Evolutionary conservation across 2,113 vertebrate species (phyloP).

Genomic region (Cochlearius cochlearius): DNA sequence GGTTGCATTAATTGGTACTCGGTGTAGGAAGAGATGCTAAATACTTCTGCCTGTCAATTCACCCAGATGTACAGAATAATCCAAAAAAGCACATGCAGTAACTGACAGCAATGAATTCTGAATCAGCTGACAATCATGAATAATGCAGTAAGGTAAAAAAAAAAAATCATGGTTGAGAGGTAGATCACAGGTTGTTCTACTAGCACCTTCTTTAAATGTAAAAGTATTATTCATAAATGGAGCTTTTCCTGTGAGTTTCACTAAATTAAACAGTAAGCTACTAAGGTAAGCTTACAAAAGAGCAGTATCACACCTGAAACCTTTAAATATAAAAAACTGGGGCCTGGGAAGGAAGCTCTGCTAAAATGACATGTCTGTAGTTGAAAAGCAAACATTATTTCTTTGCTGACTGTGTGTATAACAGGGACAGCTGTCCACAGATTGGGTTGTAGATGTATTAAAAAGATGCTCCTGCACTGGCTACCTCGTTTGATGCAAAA

Average conservation of each 20-base stretch:
- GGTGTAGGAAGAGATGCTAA: conserved; percentile 44
- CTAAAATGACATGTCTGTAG: not conserved
- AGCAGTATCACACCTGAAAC: not conserved
- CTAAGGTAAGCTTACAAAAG: not conserved
- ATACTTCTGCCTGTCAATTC: conserved; percentile 41
- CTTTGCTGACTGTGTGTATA: not conserved
- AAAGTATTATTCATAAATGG: not conserved
- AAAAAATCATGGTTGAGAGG: not conserved
- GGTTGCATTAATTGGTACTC: conserved; percentile 38
- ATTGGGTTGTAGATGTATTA: not conserved
- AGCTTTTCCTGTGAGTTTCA: not conserved
- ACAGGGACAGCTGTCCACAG: not conserved
- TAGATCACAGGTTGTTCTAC: conserved; percentile 17
- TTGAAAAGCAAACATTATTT: not conserved
- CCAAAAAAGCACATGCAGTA: not conserved
- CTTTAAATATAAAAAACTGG: not conserved
- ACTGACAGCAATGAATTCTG: conserved; percentile 43
- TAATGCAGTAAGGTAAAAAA: conserved; percentile 34
- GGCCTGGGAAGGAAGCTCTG: not conserved
- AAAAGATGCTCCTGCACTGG: not conserved
- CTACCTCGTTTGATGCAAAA: not conserved
- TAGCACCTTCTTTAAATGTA: conserved; percentile 20
- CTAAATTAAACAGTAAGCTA: conserved; percentile 4
- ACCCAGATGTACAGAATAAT: conserved; percentile 43
- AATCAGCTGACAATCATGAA: conserved; percentile 38